Base-by-base conservation (phyloP, 2,113 vertebrate genomes). In the Misgurnus mizolepis region DNA sequence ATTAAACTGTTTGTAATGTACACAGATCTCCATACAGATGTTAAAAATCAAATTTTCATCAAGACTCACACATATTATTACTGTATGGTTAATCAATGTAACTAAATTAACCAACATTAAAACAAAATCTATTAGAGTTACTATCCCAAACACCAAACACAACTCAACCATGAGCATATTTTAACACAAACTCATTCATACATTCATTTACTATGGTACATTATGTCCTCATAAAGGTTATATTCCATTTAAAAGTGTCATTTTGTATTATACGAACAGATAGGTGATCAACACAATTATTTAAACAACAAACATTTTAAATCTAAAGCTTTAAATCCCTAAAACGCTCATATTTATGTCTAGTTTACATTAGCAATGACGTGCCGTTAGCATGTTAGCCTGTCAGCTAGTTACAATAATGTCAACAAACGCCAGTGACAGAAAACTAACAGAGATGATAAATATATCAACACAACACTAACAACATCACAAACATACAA, bases 391-490 rank as follows among this genome's bases (percentile, higher is more conserved):
- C 74, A 18, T 7, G 60, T 76, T 64, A 74, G 71, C 58, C 18
- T 5, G 49, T 8, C 60, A 49, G 47, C 74, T 66, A 77, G 27
- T 0, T 47, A 47, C 7, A 7, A 18, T 58, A 15, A 77, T 77
- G 60, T 77, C 74, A 77, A 77, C 74, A 77, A 77, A 77, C 74
- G 40, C 47, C 60, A 55, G 9, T 41, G 43, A 65, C 74, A 55
- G 49, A 15, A 55, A 10, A 8, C 14, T 12, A 66, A 62, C 73
- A 8, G 4, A 2, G 15, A n/a, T 3, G 1, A 3, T 47, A 34
- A 62, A 50, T 8, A 11, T 40, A 53, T 40, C 0, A 55, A 41
- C 7, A 7, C 1, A 55, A 55, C 3, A 12, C 17, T 39, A 22
- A 55, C 1, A 18, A 4, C 1, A 3, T 53, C 3, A 39, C 0